Evolutionary conservation across 2,888 invertebrate genomes (phyloP).

Genomic region (Priocnemis perturbator): DNA sequence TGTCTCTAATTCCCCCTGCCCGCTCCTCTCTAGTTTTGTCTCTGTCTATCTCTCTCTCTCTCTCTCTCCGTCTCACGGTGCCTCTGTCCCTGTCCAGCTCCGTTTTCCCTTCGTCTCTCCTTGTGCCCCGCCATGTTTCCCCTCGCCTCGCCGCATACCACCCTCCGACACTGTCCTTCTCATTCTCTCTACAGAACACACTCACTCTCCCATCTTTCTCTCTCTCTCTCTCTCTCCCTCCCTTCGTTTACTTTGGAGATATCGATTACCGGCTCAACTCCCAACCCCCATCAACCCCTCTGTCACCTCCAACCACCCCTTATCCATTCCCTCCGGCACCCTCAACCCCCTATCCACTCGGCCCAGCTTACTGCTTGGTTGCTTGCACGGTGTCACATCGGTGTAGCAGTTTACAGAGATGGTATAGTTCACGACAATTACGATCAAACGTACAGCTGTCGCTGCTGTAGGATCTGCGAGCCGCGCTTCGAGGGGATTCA

Average conservation of each 20-base stretch:
- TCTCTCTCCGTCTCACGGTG: constrained; percentile 33
- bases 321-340: constrained; percentile 50
- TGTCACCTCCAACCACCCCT: constrained; percentile 49
- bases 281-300: constrained; percentile 63
- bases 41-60: constrained; percentile 24
- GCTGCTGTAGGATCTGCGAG: constrained; percentile 34
- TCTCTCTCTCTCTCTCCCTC: constrained; percentile 57
- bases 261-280: constrained; percentile 74
- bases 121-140: constrained; percentile 28
- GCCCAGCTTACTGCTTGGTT: constrained; percentile 62
- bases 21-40: constrained; percentile 20
- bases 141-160: constrained; percentile 26
- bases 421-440: constrained; percentile 60
- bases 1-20: constrained; percentile 48
- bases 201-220: constrained; percentile 25
- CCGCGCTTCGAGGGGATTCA: constrained; percentile 3
- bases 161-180: constrained; percentile 29
- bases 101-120: constrained; percentile 34
- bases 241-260: constrained; percentile 74
- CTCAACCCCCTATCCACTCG: constrained; percentile 51
- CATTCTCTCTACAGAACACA: constrained; percentile 17
- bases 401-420: constrained; percentile 70
- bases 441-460: constrained; percentile 56
- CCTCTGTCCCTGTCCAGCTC: constrained; percentile 29
- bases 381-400: constrained; percentile 70